These are phyloP conservation scores for Fopius arisanus DNA, from an alignment of 1,140 invertebrate genomes.

Conservation along the genomic window DNA sequence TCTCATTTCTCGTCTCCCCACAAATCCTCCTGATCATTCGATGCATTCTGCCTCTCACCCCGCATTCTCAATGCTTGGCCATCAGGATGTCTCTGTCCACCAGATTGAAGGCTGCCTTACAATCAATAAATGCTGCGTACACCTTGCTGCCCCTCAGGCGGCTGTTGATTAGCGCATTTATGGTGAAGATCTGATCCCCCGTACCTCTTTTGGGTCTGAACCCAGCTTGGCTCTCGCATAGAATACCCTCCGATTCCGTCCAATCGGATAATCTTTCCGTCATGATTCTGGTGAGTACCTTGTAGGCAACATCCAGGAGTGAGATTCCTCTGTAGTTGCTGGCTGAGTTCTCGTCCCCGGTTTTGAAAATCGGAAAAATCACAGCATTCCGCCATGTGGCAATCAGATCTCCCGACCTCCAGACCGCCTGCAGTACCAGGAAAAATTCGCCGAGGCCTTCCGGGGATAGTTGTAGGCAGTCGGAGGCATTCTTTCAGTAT, in stretches of 20 bases:
- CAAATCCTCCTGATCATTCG: background rate
- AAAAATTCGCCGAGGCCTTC: background rate
- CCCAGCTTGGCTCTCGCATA: conserved; percentile 22
- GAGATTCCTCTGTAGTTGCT: conserved; percentile 33
- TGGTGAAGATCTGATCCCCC: conserved; percentile 24
- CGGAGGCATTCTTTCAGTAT: background rate
- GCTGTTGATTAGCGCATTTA: conserved; percentile 13
- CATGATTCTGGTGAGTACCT: conserved; percentile 30
- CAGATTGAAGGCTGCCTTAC: background rate
- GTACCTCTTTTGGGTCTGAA: conserved; percentile 24
- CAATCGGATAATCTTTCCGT: conserved; percentile 21
- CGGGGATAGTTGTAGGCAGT: background rate
- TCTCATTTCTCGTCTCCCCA: background rate
- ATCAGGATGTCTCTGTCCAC: background rate
- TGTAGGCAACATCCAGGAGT: conserved; percentile 28
- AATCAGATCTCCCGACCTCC: background rate
- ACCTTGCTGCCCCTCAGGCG: background rate
- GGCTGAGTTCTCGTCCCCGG: background rate
- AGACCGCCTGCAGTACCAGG: background rate
- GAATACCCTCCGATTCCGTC: background rate
- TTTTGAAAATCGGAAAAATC: background rate
- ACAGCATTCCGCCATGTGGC: background rate
- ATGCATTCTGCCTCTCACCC: background rate
- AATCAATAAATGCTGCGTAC: conserved; percentile 17
- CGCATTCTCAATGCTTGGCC: background rate